Base-by-base conservation (phyloP, 2,113 vertebrate genomes). In the Mastomys coucha region DNA sequence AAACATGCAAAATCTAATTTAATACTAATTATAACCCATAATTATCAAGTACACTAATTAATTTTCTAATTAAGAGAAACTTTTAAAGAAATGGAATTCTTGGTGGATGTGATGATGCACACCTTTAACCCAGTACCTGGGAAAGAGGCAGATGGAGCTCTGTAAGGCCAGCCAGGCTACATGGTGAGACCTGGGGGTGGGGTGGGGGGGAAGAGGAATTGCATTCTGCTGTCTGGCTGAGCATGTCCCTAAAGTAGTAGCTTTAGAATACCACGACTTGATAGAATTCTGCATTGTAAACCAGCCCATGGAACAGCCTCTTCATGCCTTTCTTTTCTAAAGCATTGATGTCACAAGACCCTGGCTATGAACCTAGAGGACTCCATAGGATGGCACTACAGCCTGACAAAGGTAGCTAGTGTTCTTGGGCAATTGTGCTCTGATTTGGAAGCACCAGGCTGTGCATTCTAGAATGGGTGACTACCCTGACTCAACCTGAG, bases 151-250 rank as follows among this genome's bases (percentile, higher is more conserved):
- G 76, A 28, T 51, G 9, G 36, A 81, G 58, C 53, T 60, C 56
- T 84, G 86, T 86, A 33, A 95, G 17, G 53, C 80, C 56, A 84
- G 58, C 28, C 2, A 49, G 63, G 28, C 39, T 45, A 13, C 28
- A 65, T 65, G 45, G n/a, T 33, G 24, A 82, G 24, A 82, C n/a
- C 78, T 36, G 31, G 67, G 67, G 67, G 60, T 2, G 16, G 56
- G 14, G 56, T 14, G 56, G 4, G 5, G 19, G 24, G 67, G 2
- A 28, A 65, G 82, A 81, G 70, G 82, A 94, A 91, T 97, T 96
- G 56, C 58, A 69, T 91, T 96, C 82, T 95, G 75, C 84, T 95
- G 58, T 93, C 65, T 95, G 93, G 84, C 89, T 95, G 72, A 97
- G 53, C 93, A 94, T 1, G n/a, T 91, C 77, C 53, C 53, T 88